Evolutionary conservation across 2,113 vertebrate species (phyloP).

Genomic region (Limanda limanda): DNA sequence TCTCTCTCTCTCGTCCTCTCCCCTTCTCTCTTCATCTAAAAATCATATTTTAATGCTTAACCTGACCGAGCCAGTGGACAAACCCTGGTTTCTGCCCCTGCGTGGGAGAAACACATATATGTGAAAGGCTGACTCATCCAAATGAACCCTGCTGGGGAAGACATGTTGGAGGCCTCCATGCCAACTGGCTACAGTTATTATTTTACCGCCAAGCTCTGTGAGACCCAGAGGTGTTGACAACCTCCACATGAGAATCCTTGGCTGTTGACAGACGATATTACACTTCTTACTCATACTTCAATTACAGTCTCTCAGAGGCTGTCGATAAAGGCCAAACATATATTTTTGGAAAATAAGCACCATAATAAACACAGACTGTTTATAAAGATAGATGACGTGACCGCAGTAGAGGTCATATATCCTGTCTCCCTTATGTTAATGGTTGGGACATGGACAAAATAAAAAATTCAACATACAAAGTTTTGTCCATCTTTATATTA

Average conservation of each 20-base stretch:
- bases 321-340: neutral
- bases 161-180: slow-evolving; percentile 35
- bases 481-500: too few species aligned
- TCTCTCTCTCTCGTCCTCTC: too few species aligned
- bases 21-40: slow-evolving; percentile 34
- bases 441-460: too few species aligned
- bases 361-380: neutral
- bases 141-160: slow-evolving; percentile 42
- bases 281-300: neutral
- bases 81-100: slow-evolving; percentile 1
- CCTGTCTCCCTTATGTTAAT: too few species aligned
- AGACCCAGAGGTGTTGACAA: slow-evolving; percentile 3
- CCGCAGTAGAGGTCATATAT: too few species aligned
- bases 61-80: slow-evolving; percentile 41
- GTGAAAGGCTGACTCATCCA: slow-evolving; percentile 60
- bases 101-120: slow-evolving; percentile 44
- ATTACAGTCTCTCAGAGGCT: neutral
- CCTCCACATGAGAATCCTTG: slow-evolving; percentile 34
- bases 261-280: slow-evolving; percentile 22
- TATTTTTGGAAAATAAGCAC: neutral
- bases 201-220: slow-evolving; percentile 9
- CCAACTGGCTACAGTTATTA: slow-evolving; percentile 25
- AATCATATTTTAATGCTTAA: slow-evolving; percentile 37
- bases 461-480: too few species aligned
- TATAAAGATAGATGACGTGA: too few species aligned